Evolutionary conservation across 2,797 vertebrate genomes (phyloP).

Genomic region (Taenioides sp.): DNA sequence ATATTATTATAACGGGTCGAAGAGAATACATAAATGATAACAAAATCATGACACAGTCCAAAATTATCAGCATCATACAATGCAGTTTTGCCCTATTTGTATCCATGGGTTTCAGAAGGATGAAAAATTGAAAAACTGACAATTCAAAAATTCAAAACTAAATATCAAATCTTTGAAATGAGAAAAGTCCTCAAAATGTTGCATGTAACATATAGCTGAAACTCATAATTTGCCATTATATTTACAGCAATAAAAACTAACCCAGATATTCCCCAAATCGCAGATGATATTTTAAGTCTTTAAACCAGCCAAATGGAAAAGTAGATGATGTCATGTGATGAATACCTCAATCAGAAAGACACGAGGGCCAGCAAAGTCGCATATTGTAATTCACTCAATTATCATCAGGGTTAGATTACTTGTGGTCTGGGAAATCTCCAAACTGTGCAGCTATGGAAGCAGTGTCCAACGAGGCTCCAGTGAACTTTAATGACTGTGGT

Average conservation of each 20-base stretch:
- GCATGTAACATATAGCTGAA: too few relatives aligned
- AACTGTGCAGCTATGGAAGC: background rate
- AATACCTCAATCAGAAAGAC: background rate
- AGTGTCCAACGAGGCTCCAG: background rate
- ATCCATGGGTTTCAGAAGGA: too few relatives aligned
- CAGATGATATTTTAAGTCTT: background rate
- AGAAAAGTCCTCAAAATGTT: too few relatives aligned
- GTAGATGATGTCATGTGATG: background rate
- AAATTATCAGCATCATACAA: too few relatives aligned
- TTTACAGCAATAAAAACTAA: background rate
- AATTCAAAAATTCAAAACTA: too few relatives aligned
- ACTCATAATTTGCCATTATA: too few relatives aligned
- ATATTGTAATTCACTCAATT: conserved; percentile 9
- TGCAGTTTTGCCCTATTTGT: too few relatives aligned
- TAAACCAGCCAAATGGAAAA: conserved; percentile 8
- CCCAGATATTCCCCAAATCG: background rate
- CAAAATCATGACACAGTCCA: too few relatives aligned
- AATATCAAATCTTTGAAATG: too few relatives aligned
- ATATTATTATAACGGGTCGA: background rate
- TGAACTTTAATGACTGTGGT: background rate
- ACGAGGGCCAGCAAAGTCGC: background rate
- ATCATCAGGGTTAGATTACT: background rate
- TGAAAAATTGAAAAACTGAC: too few relatives aligned
- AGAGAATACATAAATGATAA: background rate
- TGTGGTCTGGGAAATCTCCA: conserved; percentile 7